Percentiles rank a stretch among this genome's conserved stretches.
Evolutionary conservation across 2,888 invertebrate genomes (phyloP).

Genomic region (Neria commutata): DNA sequence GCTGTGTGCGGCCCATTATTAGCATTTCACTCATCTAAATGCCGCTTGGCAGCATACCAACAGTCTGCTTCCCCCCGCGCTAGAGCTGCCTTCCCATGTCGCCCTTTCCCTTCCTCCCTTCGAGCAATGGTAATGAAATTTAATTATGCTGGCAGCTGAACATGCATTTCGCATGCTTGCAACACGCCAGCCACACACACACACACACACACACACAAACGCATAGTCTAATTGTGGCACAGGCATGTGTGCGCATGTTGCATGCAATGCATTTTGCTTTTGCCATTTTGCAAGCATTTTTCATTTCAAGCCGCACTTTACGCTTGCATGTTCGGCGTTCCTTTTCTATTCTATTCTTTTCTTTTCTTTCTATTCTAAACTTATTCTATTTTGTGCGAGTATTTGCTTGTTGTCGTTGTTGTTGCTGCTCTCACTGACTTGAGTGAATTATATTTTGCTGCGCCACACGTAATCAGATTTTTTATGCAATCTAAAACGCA

Average conservation of each 20-base stretch:
- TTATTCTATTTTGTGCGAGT: constrained; percentile 20
- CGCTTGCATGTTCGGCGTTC: neutral
- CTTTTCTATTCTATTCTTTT: constrained; percentile 20
- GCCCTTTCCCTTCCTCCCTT: too few species aligned
- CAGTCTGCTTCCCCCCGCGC: too few species aligned
- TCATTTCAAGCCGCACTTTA: neutral
- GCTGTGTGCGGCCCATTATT: neutral
- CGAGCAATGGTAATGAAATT: neutral
- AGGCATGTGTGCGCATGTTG: neutral
- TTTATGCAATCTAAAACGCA: constrained; percentile 11
- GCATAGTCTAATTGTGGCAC: neutral
- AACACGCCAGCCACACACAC: neutral
- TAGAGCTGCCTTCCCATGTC: too few species aligned
- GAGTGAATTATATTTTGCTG: neutral
- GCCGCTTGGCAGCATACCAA: too few species aligned
- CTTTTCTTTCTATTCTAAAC: constrained; percentile 27
- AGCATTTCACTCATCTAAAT: neutral
- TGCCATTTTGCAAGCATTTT: constrained; percentile 3
- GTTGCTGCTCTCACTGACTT: neutral
- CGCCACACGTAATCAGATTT: constrained; percentile 16
- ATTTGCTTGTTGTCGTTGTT: neutral
- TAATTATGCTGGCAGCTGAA: neutral
- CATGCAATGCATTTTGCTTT: neutral
- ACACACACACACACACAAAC: too few species aligned
- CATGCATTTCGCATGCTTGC: neutral